Percentiles rank a stretch among this genome's conserved stretches.
Evolutionary conservation across 2,113 vertebrate genomes (phyloP).

Genomic region (Zosterops japonicus): DNA sequence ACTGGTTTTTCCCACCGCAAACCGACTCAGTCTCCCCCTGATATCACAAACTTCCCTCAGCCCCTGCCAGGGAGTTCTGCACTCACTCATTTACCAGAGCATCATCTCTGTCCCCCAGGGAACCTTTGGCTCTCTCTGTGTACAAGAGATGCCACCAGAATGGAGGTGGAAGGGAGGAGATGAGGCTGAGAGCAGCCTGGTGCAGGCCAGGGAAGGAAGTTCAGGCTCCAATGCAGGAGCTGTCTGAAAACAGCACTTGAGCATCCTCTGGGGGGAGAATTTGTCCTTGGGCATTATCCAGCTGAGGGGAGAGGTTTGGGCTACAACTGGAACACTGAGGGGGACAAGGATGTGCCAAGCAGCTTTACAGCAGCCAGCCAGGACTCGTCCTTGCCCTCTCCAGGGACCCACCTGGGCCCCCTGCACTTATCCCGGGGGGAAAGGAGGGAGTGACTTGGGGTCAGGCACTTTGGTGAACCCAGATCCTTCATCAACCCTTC

Average conservation of each 20-base stretch:
- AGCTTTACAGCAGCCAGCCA: neutral
- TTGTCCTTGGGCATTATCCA: neutral
- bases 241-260: neutral
- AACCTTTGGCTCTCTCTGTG: rapidly evolving
- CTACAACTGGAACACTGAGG: too few relatives aligned
- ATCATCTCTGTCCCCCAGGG: neutral
- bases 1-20: neutral
- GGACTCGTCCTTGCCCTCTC: rapidly evolving
- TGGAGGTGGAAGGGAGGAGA: rapidly evolving
- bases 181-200: neutral
- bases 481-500: neutral
- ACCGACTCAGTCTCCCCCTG: neutral
- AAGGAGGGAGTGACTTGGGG: neutral
- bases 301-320: neutral
- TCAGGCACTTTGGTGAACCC: neutral
- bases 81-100: neutral
- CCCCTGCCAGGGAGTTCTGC: neutral
- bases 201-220: neutral
- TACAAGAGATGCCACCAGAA: neutral
- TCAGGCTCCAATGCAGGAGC: neutral
- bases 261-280: neutral
- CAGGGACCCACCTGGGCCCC: neutral
- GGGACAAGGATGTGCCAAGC: neutral
- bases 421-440: rapidly evolving
- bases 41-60: neutral